Evolutionary conservation across 2,797 vertebrate species (phyloP).

Genomic region (Cuculus canorus): DNA sequence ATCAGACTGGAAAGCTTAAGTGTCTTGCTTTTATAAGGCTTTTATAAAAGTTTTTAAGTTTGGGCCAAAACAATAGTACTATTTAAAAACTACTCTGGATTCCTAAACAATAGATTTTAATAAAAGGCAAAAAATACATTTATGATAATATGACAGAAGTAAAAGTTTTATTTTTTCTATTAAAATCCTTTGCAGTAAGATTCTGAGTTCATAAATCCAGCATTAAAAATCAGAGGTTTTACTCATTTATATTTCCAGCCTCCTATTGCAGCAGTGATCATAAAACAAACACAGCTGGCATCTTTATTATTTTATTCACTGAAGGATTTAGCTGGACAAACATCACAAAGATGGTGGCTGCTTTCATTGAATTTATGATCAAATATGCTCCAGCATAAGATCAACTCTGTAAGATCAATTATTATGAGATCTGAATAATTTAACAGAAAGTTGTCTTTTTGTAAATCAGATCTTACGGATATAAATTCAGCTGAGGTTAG

Average conservation of each 20-base stretch:
- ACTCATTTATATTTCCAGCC: conserved; percentile 51
- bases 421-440: conserved; percentile 81
- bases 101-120: not conserved
- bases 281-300: conserved; percentile 67
- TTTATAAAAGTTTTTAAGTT: not conserved
- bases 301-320: conserved; percentile 73
- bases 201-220: conserved; percentile 16
- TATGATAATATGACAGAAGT: not conserved
- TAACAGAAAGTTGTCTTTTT: conserved; percentile 75
- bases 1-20: not conserved
- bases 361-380: conserved; percentile 82
- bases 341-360: conserved; percentile 78
- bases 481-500: conserved; percentile 58
- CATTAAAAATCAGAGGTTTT: conserved; percentile 25
- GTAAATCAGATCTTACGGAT: conserved; percentile 62
- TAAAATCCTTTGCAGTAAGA: not conserved
- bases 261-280: conserved; percentile 33
- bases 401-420: conserved; percentile 75
- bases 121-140: not conserved
- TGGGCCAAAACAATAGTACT: not conserved
- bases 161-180: not conserved
- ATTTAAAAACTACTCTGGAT: not conserved
- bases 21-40: not conserved
- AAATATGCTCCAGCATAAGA: conserved; percentile 74
- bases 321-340: conserved; percentile 81